phyloP scores from a whole-genome alignment of 1,140 invertebrate genomes.

The Drosophila bocki region DNA sequence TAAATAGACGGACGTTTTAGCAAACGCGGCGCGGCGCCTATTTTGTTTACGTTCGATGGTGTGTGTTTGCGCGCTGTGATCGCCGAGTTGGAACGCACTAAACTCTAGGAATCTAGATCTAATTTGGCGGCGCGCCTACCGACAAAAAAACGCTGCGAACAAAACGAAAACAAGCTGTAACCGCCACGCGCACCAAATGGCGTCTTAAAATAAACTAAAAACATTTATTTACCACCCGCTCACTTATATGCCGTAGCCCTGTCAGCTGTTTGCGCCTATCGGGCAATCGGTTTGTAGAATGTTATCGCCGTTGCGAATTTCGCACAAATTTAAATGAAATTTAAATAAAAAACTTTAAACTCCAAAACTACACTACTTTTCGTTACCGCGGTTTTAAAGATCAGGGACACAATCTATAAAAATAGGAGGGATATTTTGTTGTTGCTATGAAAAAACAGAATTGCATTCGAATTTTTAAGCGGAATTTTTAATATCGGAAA shows the following conservation, averaged over 20 bases:
- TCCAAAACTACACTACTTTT: too few species aligned
- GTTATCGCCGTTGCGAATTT: neutral
- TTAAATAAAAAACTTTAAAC: too few species aligned
- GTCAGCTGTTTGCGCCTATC: slow-evolving; percentile 17
- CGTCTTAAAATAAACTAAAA: slow-evolving; percentile 35
- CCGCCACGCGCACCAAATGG: slow-evolving; percentile 25
- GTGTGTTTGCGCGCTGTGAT: neutral
- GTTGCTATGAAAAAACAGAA: too few species aligned
- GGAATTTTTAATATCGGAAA: too few species aligned
- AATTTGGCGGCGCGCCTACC: slow-evolving; percentile 15
- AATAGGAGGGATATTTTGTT: too few species aligned
- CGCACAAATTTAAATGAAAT: neutral
- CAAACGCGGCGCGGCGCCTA: neutral
- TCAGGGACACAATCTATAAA: too few species aligned
- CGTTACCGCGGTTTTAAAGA: too few species aligned
- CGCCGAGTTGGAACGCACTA: slow-evolving; percentile 18
- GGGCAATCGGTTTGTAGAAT: neutral
- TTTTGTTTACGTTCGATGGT: slow-evolving; percentile 4
- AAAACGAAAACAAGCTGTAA: neutral
- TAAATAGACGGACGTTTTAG: slow-evolving; percentile 37
- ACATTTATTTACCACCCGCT: slow-evolving; percentile 26
- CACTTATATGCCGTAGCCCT: slow-evolving; percentile 19
- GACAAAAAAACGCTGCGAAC: neutral
- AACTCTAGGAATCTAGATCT: slow-evolving; percentile 1
- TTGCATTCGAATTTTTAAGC: too few species aligned